Conservation (phyloP, 2,797 vertebrate species). For the Tragopan temminckii region DNA sequence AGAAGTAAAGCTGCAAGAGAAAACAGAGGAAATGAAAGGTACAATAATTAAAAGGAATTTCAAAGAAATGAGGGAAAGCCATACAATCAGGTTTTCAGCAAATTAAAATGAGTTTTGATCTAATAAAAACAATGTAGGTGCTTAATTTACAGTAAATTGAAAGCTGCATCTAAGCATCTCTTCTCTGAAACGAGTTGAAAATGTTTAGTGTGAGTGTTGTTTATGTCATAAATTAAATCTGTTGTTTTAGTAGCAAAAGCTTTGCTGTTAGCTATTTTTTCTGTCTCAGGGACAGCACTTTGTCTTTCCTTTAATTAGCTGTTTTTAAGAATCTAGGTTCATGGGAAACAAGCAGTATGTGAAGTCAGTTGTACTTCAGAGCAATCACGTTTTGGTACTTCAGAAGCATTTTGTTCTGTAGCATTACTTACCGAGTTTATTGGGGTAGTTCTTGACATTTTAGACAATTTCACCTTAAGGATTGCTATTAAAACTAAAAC, state of each 20-base stretch:
- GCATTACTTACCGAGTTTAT: background rate
- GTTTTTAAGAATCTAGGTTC: background rate
- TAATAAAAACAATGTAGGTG: background rate
- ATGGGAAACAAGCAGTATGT: background rate
- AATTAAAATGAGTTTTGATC: background rate
- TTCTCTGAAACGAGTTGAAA: background rate
- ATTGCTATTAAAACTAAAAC: background rate
- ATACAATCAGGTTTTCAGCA: background rate
- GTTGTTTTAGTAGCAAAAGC: background rate
- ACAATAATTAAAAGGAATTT: background rate
- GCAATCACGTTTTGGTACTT: background rate
- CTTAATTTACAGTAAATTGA: background rate
- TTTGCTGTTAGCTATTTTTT: background rate
- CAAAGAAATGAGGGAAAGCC: background rate
- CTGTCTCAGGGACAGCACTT: background rate
- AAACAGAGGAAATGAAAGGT: constrained; percentile 89
- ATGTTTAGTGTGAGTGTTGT: background rate
- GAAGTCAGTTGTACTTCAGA: background rate
- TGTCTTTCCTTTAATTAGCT: background rate
- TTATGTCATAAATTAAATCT: background rate
- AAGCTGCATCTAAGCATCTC: background rate
- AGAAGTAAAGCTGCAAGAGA: constrained; percentile 83
- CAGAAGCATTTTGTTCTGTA: background rate
- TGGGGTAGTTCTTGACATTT: background rate
- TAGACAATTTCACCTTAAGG: background rate